Base-by-base conservation (phyloP, 2,113 vertebrate genomes). In the Toxotes chatareus region DNA sequence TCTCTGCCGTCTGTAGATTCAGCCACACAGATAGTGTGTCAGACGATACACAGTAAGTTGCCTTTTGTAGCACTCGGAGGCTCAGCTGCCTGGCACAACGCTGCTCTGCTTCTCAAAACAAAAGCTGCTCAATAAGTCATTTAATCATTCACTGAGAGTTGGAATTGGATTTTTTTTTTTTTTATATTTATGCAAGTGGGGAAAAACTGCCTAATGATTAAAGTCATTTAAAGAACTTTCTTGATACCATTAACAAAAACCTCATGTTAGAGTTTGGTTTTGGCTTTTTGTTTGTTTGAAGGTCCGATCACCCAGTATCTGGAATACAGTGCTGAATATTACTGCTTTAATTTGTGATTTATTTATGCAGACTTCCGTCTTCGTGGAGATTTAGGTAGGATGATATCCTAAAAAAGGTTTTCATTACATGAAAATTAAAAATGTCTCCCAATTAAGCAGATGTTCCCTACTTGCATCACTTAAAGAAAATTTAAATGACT, bases 21-120 rank as follows among this genome's bases (percentile, higher is more conserved):
- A 95, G 96, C 94, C 95, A 92, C 88, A 96, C 96, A 95, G 94
- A 95, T 95, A 95, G 96, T 97, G 96, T 96, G 94, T 98, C 97
- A 95, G 96, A 97, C 95, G 97, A 97, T 88, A 91, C 95, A 90
- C 97, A 98, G 98, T 99, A 98, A 99, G 98, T 99, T 69, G 34
- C 61, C 40, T 40, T 66, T 49, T 69, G 31, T 64, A 23, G 57
- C 69, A 34, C 40, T 76, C 14, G 53, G 62, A 76, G 46, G 21
- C 59, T 64, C 63, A 8, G 56, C 65, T 66, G 62, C 62, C 56
- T 57, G 66, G 42, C 73, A 61, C 42, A 2, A 70, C 80, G 5
- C 80, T 66, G 82, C 84, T 88, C 47, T 64, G 63, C 65, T 49
- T 44, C 57, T 4, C 31, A 23, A 56, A 76, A 38, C 60, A 73